These are phyloP conservation scores for Epinotia bilunana DNA, from an alignment of 2,888 invertebrate species.

Conservation along the genomic window DNA sequence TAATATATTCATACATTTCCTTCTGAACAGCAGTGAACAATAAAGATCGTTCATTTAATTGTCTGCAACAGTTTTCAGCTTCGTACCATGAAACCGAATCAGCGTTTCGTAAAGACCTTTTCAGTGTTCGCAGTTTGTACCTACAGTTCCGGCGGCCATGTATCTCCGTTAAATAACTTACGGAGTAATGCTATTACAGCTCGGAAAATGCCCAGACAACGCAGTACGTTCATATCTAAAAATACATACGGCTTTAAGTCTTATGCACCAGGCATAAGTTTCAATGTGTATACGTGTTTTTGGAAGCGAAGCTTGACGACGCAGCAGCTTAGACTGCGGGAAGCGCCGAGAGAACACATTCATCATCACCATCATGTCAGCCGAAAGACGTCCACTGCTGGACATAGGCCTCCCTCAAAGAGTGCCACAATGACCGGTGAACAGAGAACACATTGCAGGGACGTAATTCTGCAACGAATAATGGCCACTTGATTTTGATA, in stretches of 20 bases:
- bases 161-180: constrained; percentile 15
- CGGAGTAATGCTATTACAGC: constrained; percentile 29
- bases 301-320: neutral
- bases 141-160: neutral
- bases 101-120: neutral
- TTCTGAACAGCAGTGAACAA: neutral
- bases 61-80: neutral
- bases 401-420: no score
- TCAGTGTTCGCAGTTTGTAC: constrained; percentile 14
- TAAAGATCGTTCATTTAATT: neutral
- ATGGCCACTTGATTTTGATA: no score
- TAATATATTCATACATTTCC: no score
- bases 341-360: neutral
- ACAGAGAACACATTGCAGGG: neutral
- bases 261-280: neutral
- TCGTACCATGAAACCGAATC: neutral
- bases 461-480: no score
- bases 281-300: neutral
- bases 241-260: neutral
- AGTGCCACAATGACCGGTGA: no score
- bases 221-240: neutral
- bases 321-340: neutral
- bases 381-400: no score
- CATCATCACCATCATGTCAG: no score
- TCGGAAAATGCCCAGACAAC: constrained; percentile 8